A percentile compares a stretch with the other conserved stretches of the same genome.
These are phyloP conservation scores for Rhorus exstirpatorius DNA, from an alignment of 2,888 invertebrate genomes.

Conservation along the genomic window DNA sequence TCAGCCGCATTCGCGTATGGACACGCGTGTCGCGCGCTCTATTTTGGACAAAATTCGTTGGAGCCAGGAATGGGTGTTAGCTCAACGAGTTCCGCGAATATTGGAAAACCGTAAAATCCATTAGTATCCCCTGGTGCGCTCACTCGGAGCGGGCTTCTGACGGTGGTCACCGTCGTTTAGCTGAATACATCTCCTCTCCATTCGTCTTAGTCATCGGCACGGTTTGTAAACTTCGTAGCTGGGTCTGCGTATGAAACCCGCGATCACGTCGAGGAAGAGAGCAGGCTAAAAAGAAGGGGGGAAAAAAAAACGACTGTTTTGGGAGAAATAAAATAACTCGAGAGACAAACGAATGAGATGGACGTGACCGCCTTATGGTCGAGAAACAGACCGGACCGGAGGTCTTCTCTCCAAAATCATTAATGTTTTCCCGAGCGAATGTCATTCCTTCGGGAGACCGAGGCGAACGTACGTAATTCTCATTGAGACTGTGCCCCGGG, in stretches of 20 bases:
- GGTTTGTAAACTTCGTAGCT: slow-evolving; percentile 39
- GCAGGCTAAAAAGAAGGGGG: neutral
- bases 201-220: slow-evolving; percentile 79
- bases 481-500: slow-evolving; percentile 10
- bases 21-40: too few relatives aligned
- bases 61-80: too few relatives aligned
- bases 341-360: slow-evolving; percentile 66
- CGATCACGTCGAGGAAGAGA: neutral
- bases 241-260: neutral
- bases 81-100: slow-evolving; percentile 67
- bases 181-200: slow-evolving; percentile 81
- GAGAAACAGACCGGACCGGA: slow-evolving; percentile 40
- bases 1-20: neutral
- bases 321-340: slow-evolving; percentile 9
- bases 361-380: slow-evolving; percentile 67
- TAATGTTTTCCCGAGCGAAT: slow-evolving; percentile 25
- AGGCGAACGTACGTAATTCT: slow-evolving; percentile 14
- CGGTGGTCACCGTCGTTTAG: slow-evolving; percentile 69
- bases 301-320: slow-evolving; percentile 43
- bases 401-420: slow-evolving; percentile 17
- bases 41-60: too few relatives aligned
- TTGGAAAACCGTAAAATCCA: slow-evolving; percentile 67
- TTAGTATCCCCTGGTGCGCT: slow-evolving; percentile 46
- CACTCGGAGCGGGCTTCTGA: too few relatives aligned
- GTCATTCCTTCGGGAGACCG: slow-evolving; percentile 28